A percentile compares a stretch with the other conserved stretches of the same genome.
Evolutionary conservation across 2,797 vertebrate genomes (phyloP).

Genomic region (Spondyliosoma cantharus): DNA sequence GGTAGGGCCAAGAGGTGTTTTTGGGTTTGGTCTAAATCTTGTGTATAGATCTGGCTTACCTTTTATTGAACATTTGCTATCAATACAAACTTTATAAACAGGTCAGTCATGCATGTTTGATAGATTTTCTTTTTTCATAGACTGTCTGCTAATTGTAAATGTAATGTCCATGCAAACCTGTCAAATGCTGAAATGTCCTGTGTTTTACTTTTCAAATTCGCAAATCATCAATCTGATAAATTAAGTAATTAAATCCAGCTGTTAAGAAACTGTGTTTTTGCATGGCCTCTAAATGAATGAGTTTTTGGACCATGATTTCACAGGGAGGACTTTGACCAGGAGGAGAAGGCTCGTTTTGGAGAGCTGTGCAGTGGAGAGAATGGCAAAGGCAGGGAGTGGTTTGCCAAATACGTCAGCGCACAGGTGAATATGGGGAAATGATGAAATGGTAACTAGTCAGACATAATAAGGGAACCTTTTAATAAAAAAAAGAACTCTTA

Average conservation of each 20-base stretch:
- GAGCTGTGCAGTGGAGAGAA: conserved; percentile 92
- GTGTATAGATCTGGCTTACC: not conserved
- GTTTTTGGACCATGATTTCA: conserved; percentile 16
- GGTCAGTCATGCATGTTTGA: not conserved
- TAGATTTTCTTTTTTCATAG: not conserved
- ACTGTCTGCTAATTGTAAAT: not conserved
- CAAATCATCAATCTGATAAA: not conserved
- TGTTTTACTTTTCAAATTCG: not conserved
- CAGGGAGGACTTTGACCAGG: conserved; percentile 95
- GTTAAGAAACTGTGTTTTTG: not conserved
- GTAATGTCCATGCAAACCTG: not conserved
- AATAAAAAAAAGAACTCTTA: not conserved
- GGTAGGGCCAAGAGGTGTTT: no score
- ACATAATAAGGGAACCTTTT: not conserved
- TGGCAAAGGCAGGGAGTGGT: conserved; percentile 95
- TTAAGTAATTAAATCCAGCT: not conserved
- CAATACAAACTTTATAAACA: conserved; percentile 1
- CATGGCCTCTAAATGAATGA: conserved; percentile 1
- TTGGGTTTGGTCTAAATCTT: no score
- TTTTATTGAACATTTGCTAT: not conserved
- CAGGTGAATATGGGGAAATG: conserved; percentile 84
- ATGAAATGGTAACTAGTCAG: not conserved
- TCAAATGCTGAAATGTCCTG: not conserved
- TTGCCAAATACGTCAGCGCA: conserved; percentile 93
- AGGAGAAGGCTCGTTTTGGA: conserved; percentile 95